phyloP scores from a whole-genome alignment of 2,113 vertebrate species.

The Cryptotis parvus region DNA sequence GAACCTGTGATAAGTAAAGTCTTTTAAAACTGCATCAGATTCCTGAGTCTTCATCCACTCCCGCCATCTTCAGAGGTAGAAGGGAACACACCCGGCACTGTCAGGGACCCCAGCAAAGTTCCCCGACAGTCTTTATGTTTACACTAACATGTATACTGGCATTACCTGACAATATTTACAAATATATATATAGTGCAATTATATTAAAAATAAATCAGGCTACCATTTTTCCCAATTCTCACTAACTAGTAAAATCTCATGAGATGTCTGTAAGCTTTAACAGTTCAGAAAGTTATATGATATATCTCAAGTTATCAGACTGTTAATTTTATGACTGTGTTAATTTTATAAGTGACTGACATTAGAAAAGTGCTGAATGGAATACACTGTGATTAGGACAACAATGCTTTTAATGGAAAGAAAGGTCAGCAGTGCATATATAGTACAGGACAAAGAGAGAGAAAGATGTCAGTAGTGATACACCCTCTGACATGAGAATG shows the following conservation, averaged over 20 bases:
- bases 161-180: neutral
- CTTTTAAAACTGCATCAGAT: too few relatives aligned
- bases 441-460: neutral
- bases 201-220: neutral
- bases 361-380: slow-evolving; percentile 60
- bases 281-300: slow-evolving; percentile 14
- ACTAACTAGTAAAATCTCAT: slow-evolving; percentile 2
- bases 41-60: too few relatives aligned
- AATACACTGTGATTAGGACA: slow-evolving; percentile 63
- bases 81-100: too few relatives aligned
- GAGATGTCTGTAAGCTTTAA: neutral
- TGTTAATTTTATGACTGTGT: slow-evolving; percentile 70
- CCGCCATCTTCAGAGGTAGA: too few relatives aligned
- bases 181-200: neutral
- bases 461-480: neutral
- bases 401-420: slow-evolving; percentile 65
- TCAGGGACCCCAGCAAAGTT: too few relatives aligned
- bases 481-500: neutral
- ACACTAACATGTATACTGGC: neutral
- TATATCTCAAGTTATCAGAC: slow-evolving; percentile 60
- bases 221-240: neutral
- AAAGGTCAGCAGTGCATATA: slow-evolving; percentile 43
- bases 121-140: too few relatives aligned
- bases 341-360: slow-evolving; percentile 69
- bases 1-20: too few relatives aligned